phyloP scores from a whole-genome alignment of 2,888 invertebrate genomes.

The Ornithoptera priamus region DNA sequence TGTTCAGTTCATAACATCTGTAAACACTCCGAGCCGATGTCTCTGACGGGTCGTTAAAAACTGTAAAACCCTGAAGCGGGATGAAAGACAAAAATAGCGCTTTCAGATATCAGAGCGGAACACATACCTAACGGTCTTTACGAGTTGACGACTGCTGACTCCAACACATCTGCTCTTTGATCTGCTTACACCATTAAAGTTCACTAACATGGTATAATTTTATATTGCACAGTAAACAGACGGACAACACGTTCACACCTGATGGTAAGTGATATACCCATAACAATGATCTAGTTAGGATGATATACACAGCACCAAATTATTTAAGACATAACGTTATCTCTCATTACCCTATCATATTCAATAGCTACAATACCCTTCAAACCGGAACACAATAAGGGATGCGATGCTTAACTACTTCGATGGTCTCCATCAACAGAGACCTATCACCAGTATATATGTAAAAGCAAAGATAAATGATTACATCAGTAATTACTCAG shows the following conservation, averaged over 20 bases:
- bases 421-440: too few relatives aligned
- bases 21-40: neutral
- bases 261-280: too few relatives aligned
- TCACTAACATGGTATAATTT: neutral
- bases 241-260: too few relatives aligned
- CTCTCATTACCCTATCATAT: too few relatives aligned
- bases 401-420: too few relatives aligned
- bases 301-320: too few relatives aligned
- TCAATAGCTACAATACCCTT: too few relatives aligned
- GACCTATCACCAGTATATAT: neutral
- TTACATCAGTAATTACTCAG: slow-evolving; percentile 1
- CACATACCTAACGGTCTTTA: slow-evolving; percentile 24
- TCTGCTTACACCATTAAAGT: slow-evolving; percentile 17
- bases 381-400: too few relatives aligned
- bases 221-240: too few relatives aligned
- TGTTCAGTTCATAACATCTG: neutral
- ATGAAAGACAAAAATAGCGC: slow-evolving; percentile 20
- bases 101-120: slow-evolving; percentile 13
- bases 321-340: too few relatives aligned
- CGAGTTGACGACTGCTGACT: slow-evolving; percentile 24
- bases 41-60: slow-evolving; percentile 17
- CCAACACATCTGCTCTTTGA: slow-evolving; percentile 23
- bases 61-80: slow-evolving; percentile 13
- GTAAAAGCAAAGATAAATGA: neutral
- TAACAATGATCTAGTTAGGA: too few relatives aligned